Base-by-base conservation (phyloP, 1,140 invertebrate species). In the Ephestia elutella region DNA sequence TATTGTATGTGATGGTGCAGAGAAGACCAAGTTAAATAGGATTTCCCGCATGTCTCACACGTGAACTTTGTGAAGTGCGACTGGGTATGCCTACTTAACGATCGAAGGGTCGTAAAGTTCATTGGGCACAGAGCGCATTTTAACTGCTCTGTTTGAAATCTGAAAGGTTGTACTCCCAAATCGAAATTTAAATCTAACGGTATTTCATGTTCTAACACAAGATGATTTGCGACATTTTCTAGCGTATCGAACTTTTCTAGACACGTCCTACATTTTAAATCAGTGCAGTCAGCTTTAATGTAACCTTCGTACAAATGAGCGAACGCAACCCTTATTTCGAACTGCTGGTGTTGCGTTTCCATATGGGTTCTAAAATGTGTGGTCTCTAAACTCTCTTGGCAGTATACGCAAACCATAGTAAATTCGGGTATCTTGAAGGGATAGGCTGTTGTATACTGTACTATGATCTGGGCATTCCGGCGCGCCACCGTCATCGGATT, bases 41-140 rank as follows among this genome's bases (percentile, higher is more conserved):
- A 78, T 54, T 80, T 81, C 0, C 82, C 84, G 55, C 84, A 85
- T 5, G 64, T 66, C 13, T 83, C 82, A 53, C 84, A 87, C 0
- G 76, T 82, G 49, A 69, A 80, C 49, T 78, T 83, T 18, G 71
- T 70, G 32, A 78, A 83, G 35, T 82, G 80, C 8, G 65, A 67
- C 13, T 69, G 71, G 0, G 80, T 86, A 50, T 86, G 82, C 5
- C 75, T 61, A 28, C 75, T 78, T 0, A 86, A 64, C 15, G 73
- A 63, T n/a, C 79, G 56, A 1, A 86, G 35, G 15, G 68, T 71
- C 0, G 73, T 69, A 17, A 78, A 61, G 51, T 83, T 83, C 2
- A 60, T 21, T 2, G 56, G 44, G 67, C 64, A 86, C 0, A 63
- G 58, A 38, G 66, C 73, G 28, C 80, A 84, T 5, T 71, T 60